These are phyloP conservation scores for Sycophila sp. DNA, from an alignment of 1,140 invertebrate species.

Conservation along the genomic window DNA sequence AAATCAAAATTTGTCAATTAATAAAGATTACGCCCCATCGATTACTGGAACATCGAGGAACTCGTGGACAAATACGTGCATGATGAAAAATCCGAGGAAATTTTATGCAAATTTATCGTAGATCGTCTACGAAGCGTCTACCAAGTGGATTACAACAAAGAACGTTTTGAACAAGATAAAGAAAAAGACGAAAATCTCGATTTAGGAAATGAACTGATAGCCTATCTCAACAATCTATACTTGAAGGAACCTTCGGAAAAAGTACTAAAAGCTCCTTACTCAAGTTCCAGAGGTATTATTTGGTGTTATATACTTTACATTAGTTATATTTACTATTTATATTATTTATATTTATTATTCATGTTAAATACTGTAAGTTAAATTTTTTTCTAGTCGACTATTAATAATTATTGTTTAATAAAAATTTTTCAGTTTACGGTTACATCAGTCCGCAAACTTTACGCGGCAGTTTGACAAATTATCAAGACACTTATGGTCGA, in stretches of 20 bases:
- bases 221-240: conserved; percentile 27
- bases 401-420: not conserved
- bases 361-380: not conserved
- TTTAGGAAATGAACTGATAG: conserved; percentile 18
- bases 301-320: no score
- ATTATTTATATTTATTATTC: not conserved
- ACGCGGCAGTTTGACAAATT: conserved; percentile 45
- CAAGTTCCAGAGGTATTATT: conserved; percentile 19
- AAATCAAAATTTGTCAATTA: not conserved
- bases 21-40: not conserved
- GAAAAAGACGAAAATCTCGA: not conserved
- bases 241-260: not conserved
- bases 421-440: conserved; percentile 48
- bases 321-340: no score
- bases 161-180: not conserved
- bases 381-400: not conserved
- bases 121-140: conserved; percentile 4
- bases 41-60: not conserved
- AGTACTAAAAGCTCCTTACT: not conserved
- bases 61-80: not conserved
- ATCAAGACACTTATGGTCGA: conserved; percentile 52
- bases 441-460: conserved; percentile 46
- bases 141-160: not conserved
- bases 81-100: not conserved
- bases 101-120: not conserved